These are phyloP conservation scores for Morone chrysops DNA, from an alignment of 2,113 vertebrate species.

Conservation along the genomic window DNA sequence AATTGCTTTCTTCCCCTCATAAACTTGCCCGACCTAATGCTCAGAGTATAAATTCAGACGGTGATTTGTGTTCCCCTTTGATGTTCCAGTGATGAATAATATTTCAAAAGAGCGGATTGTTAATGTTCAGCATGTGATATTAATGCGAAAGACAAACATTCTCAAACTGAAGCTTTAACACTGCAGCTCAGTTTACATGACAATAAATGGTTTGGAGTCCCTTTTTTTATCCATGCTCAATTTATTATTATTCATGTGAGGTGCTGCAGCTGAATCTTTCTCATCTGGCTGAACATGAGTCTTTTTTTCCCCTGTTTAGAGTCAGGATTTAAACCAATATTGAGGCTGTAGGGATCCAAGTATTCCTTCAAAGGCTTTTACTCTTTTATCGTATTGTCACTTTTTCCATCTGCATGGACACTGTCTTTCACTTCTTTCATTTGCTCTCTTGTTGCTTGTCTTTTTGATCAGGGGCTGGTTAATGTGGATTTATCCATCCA, in stretches of 20 bases:
- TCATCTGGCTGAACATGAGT: conserved; percentile 75
- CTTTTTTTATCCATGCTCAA: conserved; percentile 68
- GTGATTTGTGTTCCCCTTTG: conserved; percentile 26
- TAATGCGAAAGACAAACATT: conserved; percentile 77
- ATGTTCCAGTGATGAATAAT: conserved; percentile 44
- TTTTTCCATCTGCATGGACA: conserved; percentile 76
- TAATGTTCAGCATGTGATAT: conserved; percentile 69
- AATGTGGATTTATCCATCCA: conserved; percentile 79
- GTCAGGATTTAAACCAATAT: conserved; percentile 84
- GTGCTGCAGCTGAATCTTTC: conserved; percentile 75
- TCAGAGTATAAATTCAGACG: conserved; percentile 10
- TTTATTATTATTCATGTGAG: conserved; percentile 85
- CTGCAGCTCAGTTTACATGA: conserved; percentile 78
- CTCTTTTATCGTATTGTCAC: conserved; percentile 80
- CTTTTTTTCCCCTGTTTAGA: conserved; percentile 69
- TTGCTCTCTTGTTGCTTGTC: conserved; percentile 61
- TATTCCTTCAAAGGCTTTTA: conserved; percentile 65
- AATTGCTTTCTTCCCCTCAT: not conserved
- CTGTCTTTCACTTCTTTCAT: conserved; percentile 75
- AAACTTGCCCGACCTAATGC: conserved; percentile 4
- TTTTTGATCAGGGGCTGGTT: conserved; percentile 74
- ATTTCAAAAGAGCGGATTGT: conserved; percentile 60
- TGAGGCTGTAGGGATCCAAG: conserved; percentile 73
- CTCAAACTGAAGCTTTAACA: conserved; percentile 53
- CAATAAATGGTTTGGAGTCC: conserved; percentile 73